These are phyloP conservation scores for Bombus pascuorum DNA, from an alignment of 1,140 invertebrate genomes.

Conservation along the genomic window DNA sequence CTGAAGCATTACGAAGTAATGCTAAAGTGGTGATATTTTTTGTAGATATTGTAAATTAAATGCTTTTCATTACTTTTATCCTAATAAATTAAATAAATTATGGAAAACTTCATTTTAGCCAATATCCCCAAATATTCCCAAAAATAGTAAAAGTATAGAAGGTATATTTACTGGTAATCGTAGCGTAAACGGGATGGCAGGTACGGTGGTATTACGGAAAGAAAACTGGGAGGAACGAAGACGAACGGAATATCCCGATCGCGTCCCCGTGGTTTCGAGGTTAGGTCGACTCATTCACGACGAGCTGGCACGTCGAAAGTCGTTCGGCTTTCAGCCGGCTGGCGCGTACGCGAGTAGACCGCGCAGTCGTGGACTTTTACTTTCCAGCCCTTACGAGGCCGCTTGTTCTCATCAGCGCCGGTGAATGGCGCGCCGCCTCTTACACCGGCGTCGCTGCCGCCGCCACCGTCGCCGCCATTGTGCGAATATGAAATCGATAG, in stretches of 20 bases:
- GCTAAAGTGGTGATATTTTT: neutral
- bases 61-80: too few relatives aligned
- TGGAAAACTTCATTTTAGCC: too few relatives aligned
- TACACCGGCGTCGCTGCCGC: constrained; percentile 48
- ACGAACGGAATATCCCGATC: constrained; percentile 1
- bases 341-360: constrained; percentile 12
- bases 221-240: neutral
- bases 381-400: constrained; percentile 61
- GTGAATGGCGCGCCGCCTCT: constrained; percentile 69
- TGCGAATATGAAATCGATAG: constrained; percentile 74
- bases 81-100: neutral
- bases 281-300: constrained; percentile 36
- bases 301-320: constrained; percentile 20
- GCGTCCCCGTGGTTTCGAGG: constrained; percentile 14
- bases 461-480: constrained; percentile 64
- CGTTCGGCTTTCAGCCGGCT: constrained; percentile 16
- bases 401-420: constrained; percentile 67
- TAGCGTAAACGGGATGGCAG: neutral
- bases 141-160: neutral
- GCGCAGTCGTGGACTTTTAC: constrained; percentile 63
- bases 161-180: neutral
- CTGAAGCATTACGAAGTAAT: neutral
- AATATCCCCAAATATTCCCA: neutral
- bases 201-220: neutral
- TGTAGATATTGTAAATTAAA: neutral